Conservation (phyloP, 2,797 vertebrate genomes). For the Poeciliopsis turneri region DNA sequence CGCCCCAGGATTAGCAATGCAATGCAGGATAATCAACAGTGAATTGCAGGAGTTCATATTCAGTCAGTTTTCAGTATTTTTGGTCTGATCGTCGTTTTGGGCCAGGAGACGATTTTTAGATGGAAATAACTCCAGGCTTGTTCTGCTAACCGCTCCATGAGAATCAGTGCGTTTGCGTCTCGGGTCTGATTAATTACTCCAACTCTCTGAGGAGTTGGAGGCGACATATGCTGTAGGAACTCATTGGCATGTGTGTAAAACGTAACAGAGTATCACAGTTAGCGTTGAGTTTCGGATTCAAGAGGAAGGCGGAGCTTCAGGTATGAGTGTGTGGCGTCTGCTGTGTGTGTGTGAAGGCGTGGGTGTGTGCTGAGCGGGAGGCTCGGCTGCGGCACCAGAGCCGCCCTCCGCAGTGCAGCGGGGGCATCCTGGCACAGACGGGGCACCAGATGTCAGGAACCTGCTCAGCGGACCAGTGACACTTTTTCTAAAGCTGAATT, state of each 20-base stretch:
- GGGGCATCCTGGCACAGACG: slow-evolving; percentile 81
- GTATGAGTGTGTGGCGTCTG: slow-evolving; percentile 3
- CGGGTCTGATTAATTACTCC: slow-evolving; percentile 77
- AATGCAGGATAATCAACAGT: slow-evolving; percentile 93
- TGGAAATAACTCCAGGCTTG: slow-evolving; percentile 35
- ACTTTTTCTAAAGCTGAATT: slow-evolving; percentile 73
- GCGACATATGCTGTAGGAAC: slow-evolving; percentile 76
- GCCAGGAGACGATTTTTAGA: slow-evolving; percentile 1
- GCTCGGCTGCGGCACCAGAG: slow-evolving; percentile 76
- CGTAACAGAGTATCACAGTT: slow-evolving; percentile 21
- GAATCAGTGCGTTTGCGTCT: slow-evolving; percentile 58
- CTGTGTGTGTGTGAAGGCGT: slow-evolving; percentile 23
- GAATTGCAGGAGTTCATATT: slow-evolving; percentile 91
- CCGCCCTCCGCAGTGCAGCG: slow-evolving; percentile 70
- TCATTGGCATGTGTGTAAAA: slow-evolving; percentile 31
- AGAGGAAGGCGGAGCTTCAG: slow-evolving; percentile 22
- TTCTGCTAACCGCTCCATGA: slow-evolving; percentile 46
- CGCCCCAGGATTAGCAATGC: slow-evolving; percentile 93
- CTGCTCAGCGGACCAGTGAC: slow-evolving; percentile 79
- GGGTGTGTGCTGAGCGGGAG: slow-evolving; percentile 62
- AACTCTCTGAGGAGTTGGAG: slow-evolving; percentile 69
- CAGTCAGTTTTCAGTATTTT: slow-evolving; percentile 88
- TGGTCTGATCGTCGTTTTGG: slow-evolving; percentile 60
- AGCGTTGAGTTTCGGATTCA: slow-evolving; percentile 8
- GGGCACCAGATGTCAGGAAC: slow-evolving; percentile 85